Percentiles rank a stretch among this genome's conserved stretches.
phyloP scores from a whole-genome alignment of 1,140 invertebrate genomes.

The Zaprionus taronus region DNA sequence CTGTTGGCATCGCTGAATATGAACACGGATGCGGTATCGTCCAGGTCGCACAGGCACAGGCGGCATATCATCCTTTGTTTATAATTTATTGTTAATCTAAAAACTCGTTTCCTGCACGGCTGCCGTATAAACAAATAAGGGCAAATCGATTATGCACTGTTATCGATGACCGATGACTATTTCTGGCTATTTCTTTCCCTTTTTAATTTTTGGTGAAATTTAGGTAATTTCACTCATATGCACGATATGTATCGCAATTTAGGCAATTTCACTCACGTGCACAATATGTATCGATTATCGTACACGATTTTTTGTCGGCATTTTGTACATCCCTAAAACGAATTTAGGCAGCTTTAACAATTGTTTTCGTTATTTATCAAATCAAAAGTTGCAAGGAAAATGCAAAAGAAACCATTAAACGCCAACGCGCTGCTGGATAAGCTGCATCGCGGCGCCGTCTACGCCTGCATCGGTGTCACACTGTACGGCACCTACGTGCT shows the following conservation, averaged over 20 bases:
- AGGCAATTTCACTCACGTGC: not conserved
- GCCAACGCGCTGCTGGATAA: constrained; percentile 81
- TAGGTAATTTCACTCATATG: not conserved
- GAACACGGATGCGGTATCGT: constrained; percentile 14
- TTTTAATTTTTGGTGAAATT: constrained; percentile 1
- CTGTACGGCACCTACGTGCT: constrained; percentile 83
- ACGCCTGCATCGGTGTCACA: constrained; percentile 85
- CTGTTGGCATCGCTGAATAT: constrained; percentile 30
- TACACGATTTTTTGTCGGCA: not conserved
- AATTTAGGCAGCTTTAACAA: not conserved
- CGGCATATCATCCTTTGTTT: constrained; percentile 45
- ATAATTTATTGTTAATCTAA: not conserved
- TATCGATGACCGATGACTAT: constrained; percentile 9
- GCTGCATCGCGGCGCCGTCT: constrained; percentile 85
- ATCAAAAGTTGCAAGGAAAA: constrained; percentile 17
- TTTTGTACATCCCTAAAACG: constrained; percentile 1
- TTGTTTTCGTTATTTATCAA: not conserved
- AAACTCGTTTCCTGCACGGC: constrained; percentile 2
- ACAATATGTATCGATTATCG: not conserved
- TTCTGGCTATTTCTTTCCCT: not conserved
- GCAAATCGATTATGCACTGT: constrained; percentile 15
- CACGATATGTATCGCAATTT: not conserved
- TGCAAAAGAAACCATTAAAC: constrained; percentile 79
- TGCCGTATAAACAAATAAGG: constrained; percentile 42
- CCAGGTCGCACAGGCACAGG: constrained; percentile 49